Evolutionary conservation across 1,140 invertebrate species (phyloP).

Genomic region (Brachionus manjavacas): DNA sequence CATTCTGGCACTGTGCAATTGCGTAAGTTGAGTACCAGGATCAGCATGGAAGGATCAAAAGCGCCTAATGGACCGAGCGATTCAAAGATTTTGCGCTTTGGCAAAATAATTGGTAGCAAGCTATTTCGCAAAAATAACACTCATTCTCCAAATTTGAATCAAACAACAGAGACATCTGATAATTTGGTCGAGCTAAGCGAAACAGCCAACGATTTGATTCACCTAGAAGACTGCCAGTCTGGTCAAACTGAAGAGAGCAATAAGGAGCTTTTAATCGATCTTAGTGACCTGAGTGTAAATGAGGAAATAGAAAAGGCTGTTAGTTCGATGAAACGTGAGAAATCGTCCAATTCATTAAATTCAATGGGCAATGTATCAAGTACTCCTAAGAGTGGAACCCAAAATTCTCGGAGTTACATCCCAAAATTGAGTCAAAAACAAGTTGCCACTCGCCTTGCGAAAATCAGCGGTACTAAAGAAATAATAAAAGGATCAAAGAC

Average conservation of each 20-base stretch:
- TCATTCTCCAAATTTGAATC: neutral
- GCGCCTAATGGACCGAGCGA: neutral
- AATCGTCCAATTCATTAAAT: conserved; percentile 8
- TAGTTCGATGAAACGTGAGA: neutral
- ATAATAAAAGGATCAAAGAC: neutral
- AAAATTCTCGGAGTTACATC: neutral
- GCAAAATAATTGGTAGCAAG: neutral
- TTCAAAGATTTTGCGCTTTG: neutral
- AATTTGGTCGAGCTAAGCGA: neutral
- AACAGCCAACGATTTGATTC: neutral
- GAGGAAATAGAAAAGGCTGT: neutral
- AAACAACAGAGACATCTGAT: neutral
- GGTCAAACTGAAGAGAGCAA: neutral
- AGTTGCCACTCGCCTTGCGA: neutral
- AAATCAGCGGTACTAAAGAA: neutral
- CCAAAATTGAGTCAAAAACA: conserved; percentile 3
- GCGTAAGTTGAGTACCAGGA: neutral
- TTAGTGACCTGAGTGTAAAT: neutral
- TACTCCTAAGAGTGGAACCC: neutral
- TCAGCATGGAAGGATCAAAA: neutral
- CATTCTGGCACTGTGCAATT: neutral
- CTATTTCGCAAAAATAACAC: neutral
- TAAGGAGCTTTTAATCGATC: neutral
- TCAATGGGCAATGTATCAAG: neutral
- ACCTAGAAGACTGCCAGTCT: neutral